phyloP scores from a whole-genome alignment of 2,113 vertebrate species.

The Laterallus jamaicensis region DNA sequence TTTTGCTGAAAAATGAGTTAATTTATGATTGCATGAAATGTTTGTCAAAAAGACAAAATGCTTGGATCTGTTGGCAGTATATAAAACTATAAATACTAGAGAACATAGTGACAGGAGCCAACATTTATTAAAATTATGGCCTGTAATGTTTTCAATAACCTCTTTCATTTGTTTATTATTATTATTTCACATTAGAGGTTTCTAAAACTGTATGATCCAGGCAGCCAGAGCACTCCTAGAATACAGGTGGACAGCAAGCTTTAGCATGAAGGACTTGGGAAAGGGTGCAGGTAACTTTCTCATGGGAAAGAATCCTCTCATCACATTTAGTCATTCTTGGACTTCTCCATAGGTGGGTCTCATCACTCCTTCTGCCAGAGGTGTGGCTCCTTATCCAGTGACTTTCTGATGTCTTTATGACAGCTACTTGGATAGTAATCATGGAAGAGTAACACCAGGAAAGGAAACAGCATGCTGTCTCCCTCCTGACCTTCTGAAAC shows the following conservation, averaged over 20 bases:
- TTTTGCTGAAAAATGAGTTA: constrained; percentile 67
- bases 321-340: background rate
- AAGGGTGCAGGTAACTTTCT: background rate
- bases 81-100: constrained; percentile 60
- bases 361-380: background rate
- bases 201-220: background rate
- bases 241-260: background rate
- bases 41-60: constrained; percentile 66
- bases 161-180: constrained; percentile 45
- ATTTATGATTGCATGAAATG: constrained; percentile 63
- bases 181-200: background rate
- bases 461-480: background rate
- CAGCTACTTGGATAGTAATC: background rate
- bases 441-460: background rate
- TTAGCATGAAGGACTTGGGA: background rate
- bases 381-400: background rate
- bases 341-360: background rate
- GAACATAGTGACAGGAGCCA: constrained; percentile 54
- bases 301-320: background rate
- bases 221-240: background rate
- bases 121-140: constrained; percentile 61
- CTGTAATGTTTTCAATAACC: constrained; percentile 56
- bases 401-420: background rate
- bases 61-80: constrained; percentile 53
- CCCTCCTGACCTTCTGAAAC: background rate